phyloP scores from a whole-genome alignment of 1,140 invertebrate species.

The Drosophila sechellia region DNA sequence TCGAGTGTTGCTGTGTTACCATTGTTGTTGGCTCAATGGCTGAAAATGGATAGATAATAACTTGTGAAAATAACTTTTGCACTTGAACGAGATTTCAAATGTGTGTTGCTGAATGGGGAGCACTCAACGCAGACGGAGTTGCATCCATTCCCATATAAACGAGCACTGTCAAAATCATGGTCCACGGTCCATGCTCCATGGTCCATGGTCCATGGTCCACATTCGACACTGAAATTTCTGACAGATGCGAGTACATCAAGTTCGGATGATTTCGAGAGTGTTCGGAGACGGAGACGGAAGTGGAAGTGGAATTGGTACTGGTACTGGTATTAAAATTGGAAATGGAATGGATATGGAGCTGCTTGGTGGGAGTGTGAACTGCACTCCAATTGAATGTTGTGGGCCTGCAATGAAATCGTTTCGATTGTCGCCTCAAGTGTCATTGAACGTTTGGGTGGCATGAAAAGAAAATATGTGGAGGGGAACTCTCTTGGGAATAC shows the following conservation, averaged over 20 bases:
- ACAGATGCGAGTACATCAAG: slow-evolving; percentile 76
- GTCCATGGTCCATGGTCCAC: slow-evolving; percentile 39
- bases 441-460: slow-evolving; percentile 56
- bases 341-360: not conserved
- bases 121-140: slow-evolving; percentile 22
- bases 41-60: slow-evolving; percentile 80
- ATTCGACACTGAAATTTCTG: slow-evolving; percentile 76
- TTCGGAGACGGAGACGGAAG: not conserved
- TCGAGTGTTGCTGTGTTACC: slow-evolving; percentile 58
- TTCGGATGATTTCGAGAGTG: slow-evolving; percentile 34
- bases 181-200: slow-evolving; percentile 31
- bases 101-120: slow-evolving; percentile 24
- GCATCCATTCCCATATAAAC: slow-evolving; percentile 5
- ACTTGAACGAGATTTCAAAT: slow-evolving; percentile 58
- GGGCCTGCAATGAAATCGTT: slow-evolving; percentile 67
- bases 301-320: not conserved
- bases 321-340: no score
- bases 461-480: slow-evolving; percentile 1
- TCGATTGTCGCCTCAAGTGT: slow-evolving; percentile 71
- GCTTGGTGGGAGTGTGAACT: slow-evolving; percentile 37
- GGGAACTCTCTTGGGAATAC: slow-evolving; percentile 1
- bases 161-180: slow-evolving; percentile 67
- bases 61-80: slow-evolving; percentile 81
- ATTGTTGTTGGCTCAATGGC: slow-evolving; percentile 73
- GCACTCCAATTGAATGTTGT: slow-evolving; percentile 51